Base-by-base conservation (phyloP, 2,797 vertebrate genomes). In the Coendou prehensilis region DNA sequence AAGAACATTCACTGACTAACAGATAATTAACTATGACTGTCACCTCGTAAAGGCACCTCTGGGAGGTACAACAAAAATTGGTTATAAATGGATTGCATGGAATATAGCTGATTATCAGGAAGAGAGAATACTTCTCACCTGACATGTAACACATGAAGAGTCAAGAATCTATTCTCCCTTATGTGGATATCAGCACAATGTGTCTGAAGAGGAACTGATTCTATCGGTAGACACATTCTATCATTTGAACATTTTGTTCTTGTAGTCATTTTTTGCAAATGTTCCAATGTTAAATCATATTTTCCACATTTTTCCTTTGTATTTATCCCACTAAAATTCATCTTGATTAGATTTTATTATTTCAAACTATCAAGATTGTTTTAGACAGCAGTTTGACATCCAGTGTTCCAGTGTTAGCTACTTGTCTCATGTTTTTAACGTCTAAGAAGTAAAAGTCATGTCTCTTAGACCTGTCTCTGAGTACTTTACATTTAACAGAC, bases 291-390 rank as follows among this genome's bases (percentile, higher is more conserved):
- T 82, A 75, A 89, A 71, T 95, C 41, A 64, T 47, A 69, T 37
- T 28, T 54, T 47, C 30, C 47, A 61, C 0, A 79, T 87, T 69
- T 89, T 89, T 64, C 37, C 75, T 92, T 93, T 95, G 45, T 18
- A 59, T 93, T 79, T 93, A 95, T 71, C 28, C 5, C 22, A 75
- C 2, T 69, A 81, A 91, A 97, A 97, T 92, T 96, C 22, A 83
- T 59, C 33, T 89, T 91, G 14, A 95, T 85, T 94, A 84, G 71
- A 56, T 87, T 69, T 96, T 85, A 79, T 71, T 85, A 83, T 56
- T 92, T 91, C 63, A 82, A 76, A 73, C 10, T 67, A 93, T 73
- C 45, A 89, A 79, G 50, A 17, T 11, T 28, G 50, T 87, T 95
- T 96, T 92, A 90, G 67, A 96, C 9, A 95, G 9, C 22, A 45